Evolutionary conservation across 2,888 invertebrate genomes (phyloP).

Genomic region (Polymixis flavicincta): DNA sequence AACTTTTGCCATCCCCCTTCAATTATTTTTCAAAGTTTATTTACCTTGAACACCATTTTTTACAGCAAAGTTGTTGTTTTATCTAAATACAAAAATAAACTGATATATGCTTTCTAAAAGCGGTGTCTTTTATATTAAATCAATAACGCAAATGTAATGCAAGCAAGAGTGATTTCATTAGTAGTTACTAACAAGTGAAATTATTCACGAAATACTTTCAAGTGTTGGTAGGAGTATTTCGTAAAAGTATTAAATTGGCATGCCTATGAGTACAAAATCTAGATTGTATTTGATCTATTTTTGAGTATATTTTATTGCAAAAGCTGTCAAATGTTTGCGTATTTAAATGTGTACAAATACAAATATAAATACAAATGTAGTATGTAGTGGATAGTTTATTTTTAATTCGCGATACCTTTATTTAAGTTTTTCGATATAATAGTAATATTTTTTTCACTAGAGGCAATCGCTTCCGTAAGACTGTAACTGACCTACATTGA

Average conservation of each 20-base stretch:
- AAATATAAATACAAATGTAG: too few species aligned
- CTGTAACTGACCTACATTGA: neutral
- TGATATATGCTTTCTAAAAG: constrained; percentile 39
- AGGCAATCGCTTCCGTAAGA: neutral
- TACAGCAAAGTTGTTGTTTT: constrained; percentile 3
- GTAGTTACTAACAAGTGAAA: constrained; percentile 39
- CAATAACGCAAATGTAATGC: constrained; percentile 56
- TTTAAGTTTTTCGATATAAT: neutral
- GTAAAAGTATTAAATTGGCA: constrained; percentile 27
- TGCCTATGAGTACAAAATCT: constrained; percentile 4
- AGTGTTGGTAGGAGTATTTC: constrained; percentile 36
- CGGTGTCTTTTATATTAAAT: constrained; percentile 51
- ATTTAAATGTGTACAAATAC: too few species aligned
- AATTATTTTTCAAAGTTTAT: neutral
- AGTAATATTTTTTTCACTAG: neutral
- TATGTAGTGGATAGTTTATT: too few species aligned
- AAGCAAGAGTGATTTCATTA: constrained; percentile 45
- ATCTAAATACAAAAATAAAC: constrained; percentile 31
- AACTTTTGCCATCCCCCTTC: neutral
- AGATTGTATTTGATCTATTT: constrained; percentile 12
- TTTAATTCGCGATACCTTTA: neutral
- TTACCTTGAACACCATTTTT: constrained; percentile 55
- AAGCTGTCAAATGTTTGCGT: neutral
- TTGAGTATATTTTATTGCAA: constrained; percentile 11
- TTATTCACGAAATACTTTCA: constrained; percentile 41